phyloP scores from a whole-genome alignment of 2,797 vertebrate genomes.

The Zalophus californianus region DNA sequence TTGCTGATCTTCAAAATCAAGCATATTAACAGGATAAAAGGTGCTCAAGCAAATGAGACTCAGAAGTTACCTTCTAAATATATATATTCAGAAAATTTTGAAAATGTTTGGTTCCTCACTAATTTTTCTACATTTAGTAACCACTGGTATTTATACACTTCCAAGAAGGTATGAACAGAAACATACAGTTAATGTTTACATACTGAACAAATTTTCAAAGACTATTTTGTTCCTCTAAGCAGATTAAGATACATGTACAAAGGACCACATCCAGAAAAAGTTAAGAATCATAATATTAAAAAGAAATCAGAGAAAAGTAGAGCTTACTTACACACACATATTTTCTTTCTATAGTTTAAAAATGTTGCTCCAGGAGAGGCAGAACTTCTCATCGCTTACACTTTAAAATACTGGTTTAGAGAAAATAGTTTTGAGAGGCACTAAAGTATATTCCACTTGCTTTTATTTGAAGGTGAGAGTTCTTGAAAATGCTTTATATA shows the following conservation, averaged over 20 bases:
- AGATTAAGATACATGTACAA: slow-evolving; percentile 22
- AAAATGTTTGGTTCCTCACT: neutral
- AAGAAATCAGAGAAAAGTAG: neutral
- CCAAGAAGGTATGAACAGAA: neutral
- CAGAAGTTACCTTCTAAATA: neutral
- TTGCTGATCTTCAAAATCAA: neutral
- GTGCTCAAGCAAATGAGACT: neutral
- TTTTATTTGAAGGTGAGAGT: neutral
- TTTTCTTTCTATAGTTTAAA: neutral
- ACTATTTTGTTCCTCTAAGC: neutral
- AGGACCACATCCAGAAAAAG: slow-evolving; percentile 18
- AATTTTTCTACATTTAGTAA: neutral
- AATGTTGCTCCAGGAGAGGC: neutral
- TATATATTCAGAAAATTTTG: neutral
- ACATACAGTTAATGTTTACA: neutral
- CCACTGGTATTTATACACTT: neutral
- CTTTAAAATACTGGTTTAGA: neutral
- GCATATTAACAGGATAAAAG: neutral
- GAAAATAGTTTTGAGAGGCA: neutral
- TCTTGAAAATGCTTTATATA: neutral
- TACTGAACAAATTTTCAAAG: neutral
- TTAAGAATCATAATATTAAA: slow-evolving; percentile 58
- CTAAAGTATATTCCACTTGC: neutral
- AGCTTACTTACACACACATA: neutral
- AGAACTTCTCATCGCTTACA: neutral